A percentile compares a stretch with the other conserved stretches of the same genome.
phyloP scores from a whole-genome alignment of 1,140 invertebrate genomes.

The fruit fly (Drosophila melanogaster) region Release_6_plus_ISO1_MT NT_033777.3:11166501-11167000 shows the following conservation, averaged over 20 bases:
- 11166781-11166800: constrained; percentile 86
- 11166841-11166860: constrained; percentile 86
- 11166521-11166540: constrained; percentile 88
- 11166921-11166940: constrained; percentile 62
- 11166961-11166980: constrained; percentile 85
- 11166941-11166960: constrained; percentile 56
- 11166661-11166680: constrained; percentile 1
- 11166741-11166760: constrained; percentile 55
- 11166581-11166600: constrained; percentile 75
- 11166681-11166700: constrained; percentile 86
- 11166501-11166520: constrained; percentile 83
- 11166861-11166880: constrained; percentile 87
- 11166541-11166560: constrained; percentile 85
- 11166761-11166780: constrained; percentile 84
- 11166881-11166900: constrained; percentile 68
- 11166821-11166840: constrained; percentile 84
- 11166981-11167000: constrained; percentile 86
- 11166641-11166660: constrained; percentile 17
- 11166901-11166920: constrained; percentile 86
- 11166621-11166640: constrained; percentile 24
- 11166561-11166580: constrained; percentile 86
- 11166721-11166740: constrained; percentile 61
- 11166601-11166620: constrained; percentile 21
- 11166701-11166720: constrained; percentile 46
- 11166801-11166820: constrained; percentile 86